These are phyloP conservation scores for Drosophila setosimentum DNA, from an alignment of 2,888 invertebrate genomes.

Conservation along the genomic window DNA sequence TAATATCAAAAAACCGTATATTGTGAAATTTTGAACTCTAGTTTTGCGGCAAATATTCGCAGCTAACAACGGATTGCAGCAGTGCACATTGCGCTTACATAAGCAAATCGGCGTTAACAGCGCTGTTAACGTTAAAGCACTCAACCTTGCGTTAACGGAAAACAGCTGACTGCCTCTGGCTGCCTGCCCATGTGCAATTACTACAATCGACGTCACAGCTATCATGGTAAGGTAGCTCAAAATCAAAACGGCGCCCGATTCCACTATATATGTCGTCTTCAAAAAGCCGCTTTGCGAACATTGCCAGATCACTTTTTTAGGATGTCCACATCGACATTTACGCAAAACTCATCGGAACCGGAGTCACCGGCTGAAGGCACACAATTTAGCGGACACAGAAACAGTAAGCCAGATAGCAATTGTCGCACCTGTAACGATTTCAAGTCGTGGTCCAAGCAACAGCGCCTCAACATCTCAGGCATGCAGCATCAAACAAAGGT, in stretches of 20 bases:
- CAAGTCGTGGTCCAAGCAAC: slow-evolving; percentile 89
- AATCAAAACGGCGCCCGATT: slow-evolving; percentile 50
- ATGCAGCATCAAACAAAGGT: slow-evolving; percentile 68
- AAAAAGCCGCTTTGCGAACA: slow-evolving; percentile 54
- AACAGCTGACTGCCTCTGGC: slow-evolving; percentile 50
- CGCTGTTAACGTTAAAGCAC: slow-evolving; percentile 19
- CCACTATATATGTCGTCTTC: slow-evolving; percentile 56
- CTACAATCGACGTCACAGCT: slow-evolving; percentile 48
- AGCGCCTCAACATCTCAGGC: slow-evolving; percentile 85
- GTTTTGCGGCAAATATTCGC: slow-evolving; percentile 28
- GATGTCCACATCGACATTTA: slow-evolving; percentile 60
- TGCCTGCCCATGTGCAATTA: slow-evolving; percentile 58
- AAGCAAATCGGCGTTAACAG: slow-evolving; percentile 33
- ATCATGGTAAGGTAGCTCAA: slow-evolving; percentile 46
- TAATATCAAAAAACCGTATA: slow-evolving; percentile 47
- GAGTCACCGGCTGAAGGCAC: slow-evolving; percentile 34
- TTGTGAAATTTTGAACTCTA: slow-evolving; percentile 43
- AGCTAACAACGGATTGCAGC: slow-evolving; percentile 23
- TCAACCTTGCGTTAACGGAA: slow-evolving; percentile 37
- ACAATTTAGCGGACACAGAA: slow-evolving; percentile 30
- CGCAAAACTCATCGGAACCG: slow-evolving; percentile 28
- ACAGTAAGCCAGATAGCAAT: slow-evolving; percentile 84
- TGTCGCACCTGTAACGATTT: slow-evolving; percentile 91
- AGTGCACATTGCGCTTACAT: slow-evolving; percentile 50
- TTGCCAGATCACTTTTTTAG: slow-evolving; percentile 55